Conservation (phyloP, 1,140 invertebrate genomes). For the Panagrolaimus sp. region DNA sequence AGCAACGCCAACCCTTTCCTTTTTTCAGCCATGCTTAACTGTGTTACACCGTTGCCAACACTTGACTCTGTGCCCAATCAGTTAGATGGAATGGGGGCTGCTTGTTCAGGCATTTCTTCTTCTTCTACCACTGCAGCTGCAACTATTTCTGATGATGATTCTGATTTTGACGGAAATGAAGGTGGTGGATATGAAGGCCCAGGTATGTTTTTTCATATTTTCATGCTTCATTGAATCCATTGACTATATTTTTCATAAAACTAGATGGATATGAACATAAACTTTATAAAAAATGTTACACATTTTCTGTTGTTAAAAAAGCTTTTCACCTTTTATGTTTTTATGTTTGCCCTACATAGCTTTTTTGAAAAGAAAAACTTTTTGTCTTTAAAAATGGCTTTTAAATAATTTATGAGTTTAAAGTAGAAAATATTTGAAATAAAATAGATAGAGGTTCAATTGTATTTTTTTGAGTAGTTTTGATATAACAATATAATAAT, state of each 20-base stretch:
- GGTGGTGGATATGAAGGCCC: neutral
- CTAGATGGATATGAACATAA: neutral
- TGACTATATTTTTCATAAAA: neutral
- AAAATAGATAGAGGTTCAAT: too few relatives aligned
- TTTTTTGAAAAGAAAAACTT: too few relatives aligned
- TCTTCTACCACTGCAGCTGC: neutral
- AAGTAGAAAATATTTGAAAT: too few relatives aligned
- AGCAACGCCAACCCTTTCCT: neutral
- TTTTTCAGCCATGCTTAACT: constrained; percentile 9
- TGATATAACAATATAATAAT: too few relatives aligned
- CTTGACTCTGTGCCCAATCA: neutral
- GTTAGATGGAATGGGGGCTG: neutral
- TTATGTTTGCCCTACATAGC: too few relatives aligned
- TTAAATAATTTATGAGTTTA: too few relatives aligned
- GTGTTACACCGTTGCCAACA: constrained; percentile 3
- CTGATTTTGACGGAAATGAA: neutral
- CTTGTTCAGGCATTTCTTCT: neutral
- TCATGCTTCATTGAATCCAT: neutral
- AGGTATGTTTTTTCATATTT: neutral
- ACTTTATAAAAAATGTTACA: neutral
- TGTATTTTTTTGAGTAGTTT: too few relatives aligned
- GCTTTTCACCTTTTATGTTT: too few relatives aligned
- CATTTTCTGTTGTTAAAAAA: too few relatives aligned
- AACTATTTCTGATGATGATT: neutral
- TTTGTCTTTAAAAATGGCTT: too few relatives aligned